Evolutionary conservation across 2,888 invertebrate genomes (phyloP), one percentile per base, ranked within the genome.

Genomic region (Caenorhabditis sp.): DNA sequence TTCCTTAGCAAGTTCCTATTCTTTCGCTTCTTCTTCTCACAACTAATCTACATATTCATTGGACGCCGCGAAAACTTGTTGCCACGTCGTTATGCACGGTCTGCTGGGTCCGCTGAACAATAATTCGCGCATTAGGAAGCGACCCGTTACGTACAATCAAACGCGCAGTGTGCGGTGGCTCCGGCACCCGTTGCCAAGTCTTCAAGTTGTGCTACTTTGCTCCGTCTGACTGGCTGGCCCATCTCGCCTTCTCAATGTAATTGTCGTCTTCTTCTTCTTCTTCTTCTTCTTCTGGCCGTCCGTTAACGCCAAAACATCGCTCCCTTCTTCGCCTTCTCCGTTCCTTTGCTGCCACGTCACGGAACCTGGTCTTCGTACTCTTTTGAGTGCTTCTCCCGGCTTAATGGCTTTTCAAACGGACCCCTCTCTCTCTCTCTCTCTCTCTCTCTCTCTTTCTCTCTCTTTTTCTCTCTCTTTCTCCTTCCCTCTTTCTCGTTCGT

Each of bases 61-160:
- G n/a, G 27, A n/a, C n/a, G 9, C 11, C 46, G 13, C 46, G 30
- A 30, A 48, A 50, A 50, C 30, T 27, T 50, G 30, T 45, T 45
- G 45, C 45, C 22, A 45, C 41, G 22, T 53, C 37, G 32, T 65
- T 45, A 48, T 50, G 48, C 50, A 61, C 61, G 61, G 61, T 65
- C 55, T 37, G 35, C 35, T 65, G 53, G 17, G 24, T 55, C 45
- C 30, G 22, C 53, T 46, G 26, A 43, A 58, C 58, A 58, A 58
- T 32, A 43, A 58, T 58, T 58, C 58, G 43, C 32, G 58, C 45
- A 58, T 45, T 45, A 58, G 58, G 41, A 15, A 45, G 58, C 39
- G 26, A 53, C 37, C 53, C 15, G 24, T n/a, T 24, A 24, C 35
- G 39, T n/a, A 41, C 41, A 41, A 41, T 41, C 41, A 41, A 20